These are phyloP conservation scores for Diplazon laetatorius DNA, from an alignment of 2,888 invertebrate species.

Conservation along the genomic window DNA sequence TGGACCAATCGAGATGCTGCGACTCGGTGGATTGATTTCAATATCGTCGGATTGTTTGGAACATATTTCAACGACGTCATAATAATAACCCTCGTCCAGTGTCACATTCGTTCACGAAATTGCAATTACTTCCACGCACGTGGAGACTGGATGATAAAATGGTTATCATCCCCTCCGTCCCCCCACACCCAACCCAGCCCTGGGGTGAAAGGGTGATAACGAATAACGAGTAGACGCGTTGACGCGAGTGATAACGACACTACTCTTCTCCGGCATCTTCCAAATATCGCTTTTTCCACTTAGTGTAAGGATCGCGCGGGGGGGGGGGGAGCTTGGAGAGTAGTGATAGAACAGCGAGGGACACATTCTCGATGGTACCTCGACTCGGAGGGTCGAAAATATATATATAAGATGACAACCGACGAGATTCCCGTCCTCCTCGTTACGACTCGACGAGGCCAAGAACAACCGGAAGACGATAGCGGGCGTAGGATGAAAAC, in stretches of 20 bases:
- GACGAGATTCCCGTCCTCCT: constrained; percentile 35
- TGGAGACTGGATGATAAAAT: background rate
- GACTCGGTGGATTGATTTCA: no score
- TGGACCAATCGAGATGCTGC: no score
- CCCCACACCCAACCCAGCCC: no score
- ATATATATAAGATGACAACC: constrained; percentile 35
- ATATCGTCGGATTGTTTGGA: no score
- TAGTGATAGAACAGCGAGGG: background rate
- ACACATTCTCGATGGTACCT: constrained; percentile 37
- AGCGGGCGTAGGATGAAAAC: constrained; percentile 66
- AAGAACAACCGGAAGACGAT: constrained; percentile 18
- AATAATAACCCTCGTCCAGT: no score
- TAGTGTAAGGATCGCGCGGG: background rate
- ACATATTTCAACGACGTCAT: no score
- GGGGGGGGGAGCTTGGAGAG: background rate
- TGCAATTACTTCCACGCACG: constrained; percentile 7
- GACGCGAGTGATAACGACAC: constrained; percentile 13
- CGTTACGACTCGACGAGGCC: constrained; percentile 42
- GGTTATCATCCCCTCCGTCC: constrained; percentile 11
- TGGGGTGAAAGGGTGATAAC: constrained; percentile 11
- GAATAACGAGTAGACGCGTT: constrained; percentile 21
- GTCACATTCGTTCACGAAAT: background rate
- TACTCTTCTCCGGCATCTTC: constrained; percentile 2
- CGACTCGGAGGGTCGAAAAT: constrained; percentile 45
- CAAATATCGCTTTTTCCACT: constrained; percentile 37